Conservation (phyloP, 1,140 invertebrate species). For the Bombus soroeensis region DNA sequence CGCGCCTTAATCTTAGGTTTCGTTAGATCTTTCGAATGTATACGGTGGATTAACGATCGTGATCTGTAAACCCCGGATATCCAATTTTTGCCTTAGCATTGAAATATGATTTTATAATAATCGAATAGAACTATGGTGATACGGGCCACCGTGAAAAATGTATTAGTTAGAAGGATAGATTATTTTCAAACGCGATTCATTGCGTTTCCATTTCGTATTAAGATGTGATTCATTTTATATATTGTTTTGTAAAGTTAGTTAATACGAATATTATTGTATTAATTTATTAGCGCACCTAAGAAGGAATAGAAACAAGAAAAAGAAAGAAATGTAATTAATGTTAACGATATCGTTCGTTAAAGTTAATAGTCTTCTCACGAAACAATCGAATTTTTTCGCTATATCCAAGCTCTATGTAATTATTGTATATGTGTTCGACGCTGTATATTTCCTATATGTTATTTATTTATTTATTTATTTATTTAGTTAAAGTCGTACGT, state of each 20-base stretch:
- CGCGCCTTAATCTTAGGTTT: neutral
- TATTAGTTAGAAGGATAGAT: neutral
- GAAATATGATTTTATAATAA: neutral
- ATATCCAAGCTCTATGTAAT: neutral
- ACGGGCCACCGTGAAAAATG: neutral
- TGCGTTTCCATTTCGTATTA: neutral
- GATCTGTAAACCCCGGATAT: neutral
- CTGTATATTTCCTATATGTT: constrained; percentile 9
- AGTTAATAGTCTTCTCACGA: neutral
- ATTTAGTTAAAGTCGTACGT: neutral
- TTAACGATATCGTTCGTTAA: constrained; percentile 7
- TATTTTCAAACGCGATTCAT: neutral
- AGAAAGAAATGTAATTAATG: neutral
- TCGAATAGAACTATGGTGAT: neutral
- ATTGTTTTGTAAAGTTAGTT: neutral
- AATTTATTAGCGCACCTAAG: neutral
- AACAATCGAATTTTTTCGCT: neutral
- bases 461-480: constrained; percentile 54
- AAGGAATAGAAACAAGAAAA: neutral
- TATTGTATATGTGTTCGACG: neutral
- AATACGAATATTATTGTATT: neutral
- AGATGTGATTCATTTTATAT: constrained; percentile 1
- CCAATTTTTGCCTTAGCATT: neutral
- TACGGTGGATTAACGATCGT: neutral
- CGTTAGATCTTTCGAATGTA: neutral